Base-by-base conservation (phyloP, 2,888 invertebrate genomes). In the Halocaridina rubra region DNA sequence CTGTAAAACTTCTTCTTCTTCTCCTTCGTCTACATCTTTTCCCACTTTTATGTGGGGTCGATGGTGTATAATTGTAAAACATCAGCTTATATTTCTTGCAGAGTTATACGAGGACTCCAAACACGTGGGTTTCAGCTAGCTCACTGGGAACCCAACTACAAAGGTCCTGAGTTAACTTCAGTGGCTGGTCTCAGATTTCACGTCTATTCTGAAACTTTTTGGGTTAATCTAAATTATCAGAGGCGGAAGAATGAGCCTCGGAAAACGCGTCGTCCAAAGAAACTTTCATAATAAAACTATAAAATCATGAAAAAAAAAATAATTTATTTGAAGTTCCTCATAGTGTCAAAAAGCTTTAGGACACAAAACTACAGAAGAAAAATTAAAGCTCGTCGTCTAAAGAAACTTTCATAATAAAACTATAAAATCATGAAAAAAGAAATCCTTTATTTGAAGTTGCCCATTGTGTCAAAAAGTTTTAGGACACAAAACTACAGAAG, bases 191-290 rank as follows among this genome's bases (percentile, higher is more conserved):
- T 67, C 61, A 81, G 64, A 24, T 86, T 81, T 39, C 81, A 86
- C 39, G 33, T 86, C 24, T 86, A 46, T 53, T 86, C 69, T 10
- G 85, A 86, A 74, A 86, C 85, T 29, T 67, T 86, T 13, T 86
- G 85, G 85, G 72, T 86, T n/a, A 86, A 86, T 33, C 64, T 53
- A 8, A 22, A 22, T 1, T 78, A 69, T 10, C n/a, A 64, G 29
- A 16, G 24, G 30, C 59, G 33, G 5, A 33, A 3, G 16, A 46
- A 67, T 67, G 16, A 10, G 5, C 27, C 67, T 5, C 4, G 16
- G n/a, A 67, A 67, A 27, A n/a, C 16, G n/a, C 16, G 16, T 30
- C 19, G 16, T 5, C 67, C 29, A 3, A n/a, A 4, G 13, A 24
- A 67, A n/a, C 29, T 67, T 29, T n/a, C n/a, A n/a, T n/a, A n/a